Base-by-base conservation (phyloP, 2,113 vertebrate genomes). In the Cryptomyrus ogoouensis region DNA sequence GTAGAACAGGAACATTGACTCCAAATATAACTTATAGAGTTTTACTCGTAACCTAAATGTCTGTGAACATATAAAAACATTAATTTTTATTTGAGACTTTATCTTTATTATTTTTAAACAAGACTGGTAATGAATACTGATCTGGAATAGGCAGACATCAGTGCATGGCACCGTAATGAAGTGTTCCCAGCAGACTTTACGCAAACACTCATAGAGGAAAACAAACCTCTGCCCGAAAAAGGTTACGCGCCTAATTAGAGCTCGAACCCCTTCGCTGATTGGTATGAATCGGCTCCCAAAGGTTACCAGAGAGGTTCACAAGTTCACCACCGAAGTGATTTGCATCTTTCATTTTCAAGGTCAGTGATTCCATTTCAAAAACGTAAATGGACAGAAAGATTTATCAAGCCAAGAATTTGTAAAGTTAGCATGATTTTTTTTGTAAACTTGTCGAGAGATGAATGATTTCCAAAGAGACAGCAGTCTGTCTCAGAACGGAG, bases 61-160 rank as follows among this genome's bases (percentile, higher is more conserved):
- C 83, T 19, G 10, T 42, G 35, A 80, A 19, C 13, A 80, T 80
- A 80, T 13, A 70, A 70, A 66, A 83, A 44, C 77, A 83, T 83
- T 9, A 10, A 84, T 46, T 84, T 84, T 84, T 46, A 47, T 24
- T 84, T 9, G 44, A 84, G 21, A 87, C 21, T 94, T 94, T 93
- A 92, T 92, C 95, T 95, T 96, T 95, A 96, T 95, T 95, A 95
- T 95, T 94, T 95, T 96, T 96, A 93, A 96, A 95, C 94, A 94
- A 94, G 94, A 95, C 94, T 93, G 91, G 95, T 84, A 84, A 47
- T 94, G 97, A 98, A 97, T 97, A 98, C 97, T 96, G 93, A 97
- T 94, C 93, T 95, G 93, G 42, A 46, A 47, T 10, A 47, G 83
- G 44, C 62, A 31, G 62, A 27, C 62, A 27, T 70, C n/a, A 70